Conservation (phyloP, 2,113 vertebrate genomes). For the Mustela lutreola region DNA sequence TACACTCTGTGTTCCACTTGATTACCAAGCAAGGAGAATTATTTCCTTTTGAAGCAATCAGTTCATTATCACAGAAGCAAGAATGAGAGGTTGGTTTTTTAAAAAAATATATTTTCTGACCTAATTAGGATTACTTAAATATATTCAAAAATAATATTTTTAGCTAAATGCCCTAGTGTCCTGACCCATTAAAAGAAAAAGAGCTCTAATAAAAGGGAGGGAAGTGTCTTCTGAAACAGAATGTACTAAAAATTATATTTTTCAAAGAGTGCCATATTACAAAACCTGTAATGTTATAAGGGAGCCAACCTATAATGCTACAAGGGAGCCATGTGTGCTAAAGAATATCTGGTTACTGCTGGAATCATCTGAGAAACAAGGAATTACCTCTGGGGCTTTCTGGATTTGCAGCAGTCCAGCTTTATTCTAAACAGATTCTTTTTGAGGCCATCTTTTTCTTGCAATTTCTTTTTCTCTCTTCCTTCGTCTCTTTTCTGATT, state of each 20-base stretch:
- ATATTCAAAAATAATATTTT: constrained; percentile 85
- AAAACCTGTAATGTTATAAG: constrained; percentile 77
- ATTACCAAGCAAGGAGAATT: constrained; percentile 69
- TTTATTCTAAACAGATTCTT: constrained; percentile 78
- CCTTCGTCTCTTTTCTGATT: constrained; percentile 80
- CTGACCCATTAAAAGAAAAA: constrained; percentile 82
- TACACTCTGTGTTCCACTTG: constrained; percentile 33
- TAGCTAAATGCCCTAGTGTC: constrained; percentile 84
- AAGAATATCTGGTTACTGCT: constrained; percentile 74
- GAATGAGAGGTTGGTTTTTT: constrained; percentile 70
- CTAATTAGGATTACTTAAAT: constrained; percentile 81
- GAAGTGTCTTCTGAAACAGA: constrained; percentile 80
- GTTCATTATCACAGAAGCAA: constrained; percentile 77
- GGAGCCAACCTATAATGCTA: constrained; percentile 72
- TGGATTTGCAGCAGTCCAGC: constrained; percentile 71
- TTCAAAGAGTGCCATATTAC: constrained; percentile 79
- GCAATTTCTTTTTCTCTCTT: constrained; percentile 83
- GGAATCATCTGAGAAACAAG: constrained; percentile 79
- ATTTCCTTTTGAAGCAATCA: constrained; percentile 78
- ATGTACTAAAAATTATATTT: constrained; percentile 88
- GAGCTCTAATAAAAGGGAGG: constrained; percentile 50
- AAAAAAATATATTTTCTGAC: constrained; percentile 63
- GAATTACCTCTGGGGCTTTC: constrained; percentile 75
- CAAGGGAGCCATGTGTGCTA: constrained; percentile 56
- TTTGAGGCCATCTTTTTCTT: constrained; percentile 81